Conservation (phyloP, 37 sponge, comb jelly and placozoan species). For the Chondrilla cf. caribensis region DNA sequence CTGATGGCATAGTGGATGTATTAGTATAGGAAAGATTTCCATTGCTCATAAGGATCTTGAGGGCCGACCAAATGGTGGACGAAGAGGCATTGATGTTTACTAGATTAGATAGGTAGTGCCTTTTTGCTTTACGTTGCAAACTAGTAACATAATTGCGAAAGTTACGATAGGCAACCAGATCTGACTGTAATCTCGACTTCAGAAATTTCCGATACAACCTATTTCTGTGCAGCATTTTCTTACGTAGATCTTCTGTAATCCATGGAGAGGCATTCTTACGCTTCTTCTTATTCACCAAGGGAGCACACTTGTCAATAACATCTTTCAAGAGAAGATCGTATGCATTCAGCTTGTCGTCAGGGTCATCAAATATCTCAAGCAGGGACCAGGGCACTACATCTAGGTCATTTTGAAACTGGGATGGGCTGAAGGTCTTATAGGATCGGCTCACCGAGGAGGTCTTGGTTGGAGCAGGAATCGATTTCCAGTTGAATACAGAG, state of each 20-base stretch:
- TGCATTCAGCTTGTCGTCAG: not conserved
- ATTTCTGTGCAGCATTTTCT: constrained; percentile 4
- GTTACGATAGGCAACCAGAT: not conserved
- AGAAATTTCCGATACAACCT: constrained; percentile 15
- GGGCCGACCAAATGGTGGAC: constrained; percentile 5
- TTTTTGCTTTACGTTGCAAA: constrained; percentile 6
- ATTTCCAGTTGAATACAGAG: constrained; percentile 10
- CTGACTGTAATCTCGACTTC: not conserved
- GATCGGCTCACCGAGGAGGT: not conserved
- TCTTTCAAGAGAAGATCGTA: constrained; percentile 14
- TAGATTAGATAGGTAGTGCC: not conserved
- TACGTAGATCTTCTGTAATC: constrained; percentile 6
- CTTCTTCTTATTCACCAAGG: constrained; percentile 13
- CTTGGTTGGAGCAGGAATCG: not conserved
- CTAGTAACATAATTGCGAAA: constrained; percentile 5
- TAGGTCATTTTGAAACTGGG: constrained; percentile 9
- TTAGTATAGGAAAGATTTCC: not conserved
- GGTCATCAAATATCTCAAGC: constrained; percentile 2
- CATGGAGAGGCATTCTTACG: not conserved
- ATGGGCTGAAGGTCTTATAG: constrained; percentile 5
- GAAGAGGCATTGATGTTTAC: not conserved
- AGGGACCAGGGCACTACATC: constrained; percentile 1
- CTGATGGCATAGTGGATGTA: constrained; percentile 1
- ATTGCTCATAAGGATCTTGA: not conserved
- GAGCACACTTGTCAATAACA: constrained; percentile 19